These are phyloP conservation scores for Ophion ellenae DNA, from an alignment of 2,888 invertebrate species.

Conservation along the genomic window DNA sequence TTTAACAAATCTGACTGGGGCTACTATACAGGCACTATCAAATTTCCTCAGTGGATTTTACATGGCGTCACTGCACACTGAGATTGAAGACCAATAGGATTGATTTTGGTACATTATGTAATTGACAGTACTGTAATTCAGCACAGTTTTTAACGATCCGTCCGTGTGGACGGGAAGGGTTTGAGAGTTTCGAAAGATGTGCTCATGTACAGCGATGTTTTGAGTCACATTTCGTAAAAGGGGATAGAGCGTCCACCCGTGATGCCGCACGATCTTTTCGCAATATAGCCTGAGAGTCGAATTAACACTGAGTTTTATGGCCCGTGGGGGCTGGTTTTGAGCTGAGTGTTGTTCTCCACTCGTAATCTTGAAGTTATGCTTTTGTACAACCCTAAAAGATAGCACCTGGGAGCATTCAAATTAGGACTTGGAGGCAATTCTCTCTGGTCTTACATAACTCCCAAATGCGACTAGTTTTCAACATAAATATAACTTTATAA, in stretches of 20 bases:
- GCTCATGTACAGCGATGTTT: background rate
- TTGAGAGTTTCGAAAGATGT: conserved; percentile 21
- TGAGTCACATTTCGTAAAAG: conserved; percentile 8
- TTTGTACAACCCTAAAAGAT: conserved; percentile 52
- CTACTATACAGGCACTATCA: background rate
- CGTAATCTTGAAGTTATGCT: conserved; percentile 40
- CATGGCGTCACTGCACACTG: background rate
- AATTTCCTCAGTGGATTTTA: background rate
- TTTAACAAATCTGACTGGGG: background rate
- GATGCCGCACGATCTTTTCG: conserved; percentile 21
- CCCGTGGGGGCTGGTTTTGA: conserved; percentile 36
- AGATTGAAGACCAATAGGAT: background rate
- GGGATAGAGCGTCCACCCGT: conserved; percentile 18
- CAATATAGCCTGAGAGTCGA: conserved; percentile 30
- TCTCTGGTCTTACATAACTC: background rate
- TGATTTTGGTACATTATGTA: background rate
- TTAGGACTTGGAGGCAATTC: conserved; percentile 44
- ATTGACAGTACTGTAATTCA: background rate
- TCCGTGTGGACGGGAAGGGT: background rate
- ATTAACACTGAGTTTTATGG: conserved; percentile 28
- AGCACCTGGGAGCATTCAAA: conserved; percentile 49
- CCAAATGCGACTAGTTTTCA: conserved; percentile 36
- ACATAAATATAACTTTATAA: conserved; percentile 54
- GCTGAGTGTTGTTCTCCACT: conserved; percentile 39
- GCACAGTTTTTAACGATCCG: background rate